Conservation (phyloP, 2,888 invertebrate species). For the Dynastes hyllus region DNA sequence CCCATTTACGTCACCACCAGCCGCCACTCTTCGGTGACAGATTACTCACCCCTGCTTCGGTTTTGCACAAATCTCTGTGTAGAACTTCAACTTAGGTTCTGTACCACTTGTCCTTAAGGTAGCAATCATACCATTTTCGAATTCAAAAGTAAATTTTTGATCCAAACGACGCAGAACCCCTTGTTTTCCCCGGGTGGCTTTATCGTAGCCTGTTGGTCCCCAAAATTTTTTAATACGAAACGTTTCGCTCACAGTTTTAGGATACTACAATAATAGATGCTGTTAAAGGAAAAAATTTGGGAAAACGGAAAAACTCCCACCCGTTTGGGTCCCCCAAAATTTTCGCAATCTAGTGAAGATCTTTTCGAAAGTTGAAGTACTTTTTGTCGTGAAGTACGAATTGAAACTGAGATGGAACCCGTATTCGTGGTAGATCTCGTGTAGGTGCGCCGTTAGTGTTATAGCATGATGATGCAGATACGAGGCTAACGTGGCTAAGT, state of each 20-base stretch:
- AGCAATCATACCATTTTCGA: constrained; percentile 88
- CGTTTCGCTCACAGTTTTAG: constrained; percentile 76
- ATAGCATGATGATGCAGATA: constrained; percentile 78
- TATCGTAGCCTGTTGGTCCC: constrained; percentile 91
- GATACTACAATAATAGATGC: constrained; percentile 77
- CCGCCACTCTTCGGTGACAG: neutral
- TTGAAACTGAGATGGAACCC: constrained; percentile 92
- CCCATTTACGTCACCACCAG: neutral
- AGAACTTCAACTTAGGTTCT: constrained; percentile 99
- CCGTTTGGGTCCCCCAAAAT: too few species aligned
- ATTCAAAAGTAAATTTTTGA: constrained; percentile 94
- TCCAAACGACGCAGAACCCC: constrained; percentile 78
- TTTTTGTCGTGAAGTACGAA: constrained; percentile 92
- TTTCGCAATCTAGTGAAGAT: constrained; percentile 91
- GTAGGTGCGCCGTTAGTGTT: constrained; percentile 78
- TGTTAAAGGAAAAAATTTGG: too few species aligned
- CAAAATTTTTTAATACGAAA: constrained; percentile 79
- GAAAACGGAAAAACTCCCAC: neutral
- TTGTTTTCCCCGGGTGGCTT: constrained; percentile 79
- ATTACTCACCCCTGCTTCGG: constrained; percentile 77
- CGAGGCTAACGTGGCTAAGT: constrained; percentile 83
- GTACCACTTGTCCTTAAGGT: constrained; percentile 98
- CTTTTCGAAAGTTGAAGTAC: constrained; percentile 78
- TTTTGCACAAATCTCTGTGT: constrained; percentile 89
- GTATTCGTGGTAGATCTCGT: constrained; percentile 86